Evolutionary conservation across 1,140 invertebrate genomes (phyloP), one percentile per base, ranked within the genome.

Genomic region (Drosophila takahashii): DNA sequence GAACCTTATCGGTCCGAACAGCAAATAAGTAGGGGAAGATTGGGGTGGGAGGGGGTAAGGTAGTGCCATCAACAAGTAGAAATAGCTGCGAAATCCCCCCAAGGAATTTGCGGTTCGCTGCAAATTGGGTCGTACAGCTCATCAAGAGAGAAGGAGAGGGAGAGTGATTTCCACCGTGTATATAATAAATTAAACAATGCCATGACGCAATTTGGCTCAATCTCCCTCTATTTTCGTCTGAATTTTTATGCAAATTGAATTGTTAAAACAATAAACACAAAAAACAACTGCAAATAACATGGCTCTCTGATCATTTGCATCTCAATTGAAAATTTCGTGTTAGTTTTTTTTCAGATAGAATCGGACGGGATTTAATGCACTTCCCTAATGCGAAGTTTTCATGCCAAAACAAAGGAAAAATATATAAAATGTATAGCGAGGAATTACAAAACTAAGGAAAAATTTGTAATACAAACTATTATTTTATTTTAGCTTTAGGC

Each of bases 221-320:
- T 58, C 61, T 44, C 47, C 44, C 60, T 27, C 61, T 54, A 48
- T 74, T 59, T 45, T 45, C 29, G 54, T 60, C 47, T 62, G 41
- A 34, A 65, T 64, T 74, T 62, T 74, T 75, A 74, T 74, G 71
- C 70, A 74, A 74, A 74, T 74, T 75, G 69, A 71, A 71, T 74
- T 54, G 69, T 64, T 75, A 85, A 83, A 81, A 83, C 74, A 81
- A 87, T 73, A 86, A 86, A 79, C 62, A 66, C 26, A 81, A 77
- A 62, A 53, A 83, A 58, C 47, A 41, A 65, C 64, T 34, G 60
- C 64, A 69, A 54, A 67, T 44, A 69, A 69, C 48, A 54, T 45
- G 32, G 39, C 48, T 45, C 53, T 56, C 32, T 64, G 56, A 51
- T 59, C 65, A 85, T 89, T 87, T 87, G 83, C 79, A 87, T 87